These are phyloP conservation scores for Microcebus tavaratra DNA, from an alignment of 2,113 vertebrate genomes.

Conservation along the genomic window DNA sequence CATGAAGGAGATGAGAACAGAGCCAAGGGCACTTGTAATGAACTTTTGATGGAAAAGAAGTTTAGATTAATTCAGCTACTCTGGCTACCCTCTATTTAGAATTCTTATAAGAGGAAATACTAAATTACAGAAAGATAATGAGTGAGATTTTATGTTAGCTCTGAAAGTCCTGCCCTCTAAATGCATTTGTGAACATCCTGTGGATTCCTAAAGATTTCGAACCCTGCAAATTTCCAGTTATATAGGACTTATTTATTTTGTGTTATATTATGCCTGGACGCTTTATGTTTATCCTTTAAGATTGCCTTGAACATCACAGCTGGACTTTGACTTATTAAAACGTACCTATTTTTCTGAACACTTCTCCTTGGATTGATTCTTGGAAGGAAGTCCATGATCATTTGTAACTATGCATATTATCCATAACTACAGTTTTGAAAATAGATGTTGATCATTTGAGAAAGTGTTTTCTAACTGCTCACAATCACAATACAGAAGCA, in stretches of 20 bases:
- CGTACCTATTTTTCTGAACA: constrained; percentile 55
- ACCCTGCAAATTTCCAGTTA: constrained; percentile 28
- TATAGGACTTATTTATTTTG: constrained; percentile 60
- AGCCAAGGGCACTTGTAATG: constrained; percentile 69
- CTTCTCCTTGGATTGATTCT: constrained; percentile 64
- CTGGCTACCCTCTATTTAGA: constrained; percentile 63
- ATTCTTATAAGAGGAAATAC: constrained; percentile 68
- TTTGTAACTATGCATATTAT: constrained; percentile 69
- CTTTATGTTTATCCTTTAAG: constrained; percentile 63
- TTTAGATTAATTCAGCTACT: constrained; percentile 72
- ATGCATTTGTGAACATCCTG: constrained; percentile 56
- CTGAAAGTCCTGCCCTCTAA: constrained; percentile 56
- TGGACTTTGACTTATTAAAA: constrained; percentile 63
- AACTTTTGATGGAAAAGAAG: constrained; percentile 76
- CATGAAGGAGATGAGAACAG: constrained; percentile 66
- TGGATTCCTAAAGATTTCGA: constrained; percentile 66
- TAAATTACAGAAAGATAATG: constrained; percentile 68
- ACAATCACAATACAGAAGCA: constrained; percentile 71
- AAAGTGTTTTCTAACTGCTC: constrained; percentile 73
- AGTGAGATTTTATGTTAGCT: constrained; percentile 66
- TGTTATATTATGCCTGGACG: constrained; percentile 4
- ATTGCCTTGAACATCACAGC: constrained; percentile 61
- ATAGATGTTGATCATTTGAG: constrained; percentile 73
- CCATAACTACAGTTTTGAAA: constrained; percentile 70
- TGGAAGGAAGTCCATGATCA: constrained; percentile 43